phyloP scores from a whole-genome alignment of 2,797 vertebrate species.

The Synanceia verrucosa region DNA sequence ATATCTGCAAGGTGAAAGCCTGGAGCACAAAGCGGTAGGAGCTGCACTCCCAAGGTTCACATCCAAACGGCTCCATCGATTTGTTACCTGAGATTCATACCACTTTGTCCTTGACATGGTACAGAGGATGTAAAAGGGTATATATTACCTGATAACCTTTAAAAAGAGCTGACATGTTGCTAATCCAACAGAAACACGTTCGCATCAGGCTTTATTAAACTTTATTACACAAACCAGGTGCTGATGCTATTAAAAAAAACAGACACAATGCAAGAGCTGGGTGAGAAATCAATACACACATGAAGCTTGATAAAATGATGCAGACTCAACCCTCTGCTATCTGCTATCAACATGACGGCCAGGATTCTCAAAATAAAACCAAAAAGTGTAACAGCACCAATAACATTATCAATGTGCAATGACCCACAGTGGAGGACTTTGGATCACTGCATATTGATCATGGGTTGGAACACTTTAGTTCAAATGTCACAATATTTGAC shows the following conservation, averaged over 20 bases:
- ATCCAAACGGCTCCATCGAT: conserved; percentile 39
- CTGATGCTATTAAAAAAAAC: background rate
- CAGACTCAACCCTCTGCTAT: background rate
- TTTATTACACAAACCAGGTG: too few relatives aligned
- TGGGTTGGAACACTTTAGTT: background rate
- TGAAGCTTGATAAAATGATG: background rate
- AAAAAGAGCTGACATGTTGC: background rate
- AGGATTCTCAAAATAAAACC: background rate
- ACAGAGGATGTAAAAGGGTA: background rate
- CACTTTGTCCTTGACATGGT: background rate
- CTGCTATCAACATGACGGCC: background rate
- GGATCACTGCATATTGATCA: background rate
- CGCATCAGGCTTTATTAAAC: background rate
- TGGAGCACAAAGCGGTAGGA: conserved; percentile 27
- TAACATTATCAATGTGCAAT: background rate
- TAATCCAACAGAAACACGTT: background rate
- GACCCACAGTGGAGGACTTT: background rate
- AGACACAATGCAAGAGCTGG: background rate
- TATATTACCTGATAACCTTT: background rate
- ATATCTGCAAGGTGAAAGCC: conserved; percentile 62
- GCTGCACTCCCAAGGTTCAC: conserved; percentile 20
- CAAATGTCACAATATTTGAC: background rate
- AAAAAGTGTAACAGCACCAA: background rate
- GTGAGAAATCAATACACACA: background rate
- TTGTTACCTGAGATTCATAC: background rate